Evolutionary conservation across 1,140 invertebrate species (phyloP).

Genomic region (Cherax destructor): DNA sequence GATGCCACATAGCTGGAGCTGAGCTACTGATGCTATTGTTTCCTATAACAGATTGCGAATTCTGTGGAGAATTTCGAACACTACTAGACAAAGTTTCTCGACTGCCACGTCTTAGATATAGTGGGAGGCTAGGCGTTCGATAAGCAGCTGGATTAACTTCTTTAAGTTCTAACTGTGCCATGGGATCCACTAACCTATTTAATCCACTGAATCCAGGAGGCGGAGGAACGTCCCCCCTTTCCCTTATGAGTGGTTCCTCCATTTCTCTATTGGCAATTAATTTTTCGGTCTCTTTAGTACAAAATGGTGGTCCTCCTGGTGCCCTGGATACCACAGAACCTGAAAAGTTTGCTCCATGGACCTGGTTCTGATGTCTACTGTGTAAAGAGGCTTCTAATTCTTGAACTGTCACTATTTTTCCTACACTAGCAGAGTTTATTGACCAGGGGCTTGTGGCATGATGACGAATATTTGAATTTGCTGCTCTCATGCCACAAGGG

Average conservation of each 20-base stretch:
- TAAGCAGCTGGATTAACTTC: conserved; percentile 29
- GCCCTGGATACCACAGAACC: conserved; percentile 14
- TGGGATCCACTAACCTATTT: conserved; percentile 50
- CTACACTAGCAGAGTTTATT: conserved; percentile 8
- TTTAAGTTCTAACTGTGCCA: conserved; percentile 36
- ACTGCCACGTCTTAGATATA: conserved; percentile 56
- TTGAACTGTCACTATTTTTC: conserved; percentile 60
- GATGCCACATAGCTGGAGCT: conserved; percentile 3
- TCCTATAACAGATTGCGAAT: neutral
- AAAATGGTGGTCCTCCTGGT: conserved; percentile 12
- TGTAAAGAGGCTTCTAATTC: conserved; percentile 54
- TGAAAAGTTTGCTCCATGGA: neutral
- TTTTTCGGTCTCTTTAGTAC: conserved; percentile 30
- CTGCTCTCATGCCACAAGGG: neutral
- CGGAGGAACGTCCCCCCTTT: conserved; percentile 43
- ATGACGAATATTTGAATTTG: conserved; percentile 11
- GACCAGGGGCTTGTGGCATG: conserved; percentile 40
- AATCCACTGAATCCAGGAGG: conserved; percentile 60
- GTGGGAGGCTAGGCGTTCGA: conserved; percentile 55
- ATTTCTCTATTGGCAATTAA: neutral
- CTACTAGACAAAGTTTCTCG: conserved; percentile 33
- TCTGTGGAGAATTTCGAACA: conserved; percentile 19
- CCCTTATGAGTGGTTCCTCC: neutral
- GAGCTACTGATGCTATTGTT: neutral
- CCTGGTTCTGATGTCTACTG: conserved; percentile 9